Percentiles rank a stretch among this genome's conserved stretches.
phyloP scores from a whole-genome alignment of 2,113 vertebrate species.

The Chroicocephalus ridibundus region DNA sequence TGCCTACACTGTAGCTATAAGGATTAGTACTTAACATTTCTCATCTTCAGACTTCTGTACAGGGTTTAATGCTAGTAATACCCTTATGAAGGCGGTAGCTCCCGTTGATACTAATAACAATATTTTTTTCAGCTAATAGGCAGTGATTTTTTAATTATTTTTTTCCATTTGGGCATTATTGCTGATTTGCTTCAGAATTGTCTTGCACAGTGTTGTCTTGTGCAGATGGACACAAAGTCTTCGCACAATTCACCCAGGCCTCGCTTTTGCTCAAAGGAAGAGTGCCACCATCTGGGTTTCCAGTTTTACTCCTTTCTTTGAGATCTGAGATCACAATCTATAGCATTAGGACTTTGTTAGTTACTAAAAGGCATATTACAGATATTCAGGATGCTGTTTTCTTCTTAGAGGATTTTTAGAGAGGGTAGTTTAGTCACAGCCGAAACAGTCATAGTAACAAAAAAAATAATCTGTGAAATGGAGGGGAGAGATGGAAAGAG shows the following conservation, averaged over 20 bases:
- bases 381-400: neutral
- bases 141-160: neutral
- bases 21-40: neutral
- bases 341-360: neutral
- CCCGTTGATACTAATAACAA: neutral
- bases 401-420: neutral
- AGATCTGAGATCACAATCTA: neutral
- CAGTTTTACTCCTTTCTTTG: neutral
- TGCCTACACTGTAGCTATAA: neutral
- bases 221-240: neutral
- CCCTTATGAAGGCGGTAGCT: neutral
- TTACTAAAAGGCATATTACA: neutral
- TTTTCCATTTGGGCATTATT: neutral
- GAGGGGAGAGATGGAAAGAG: neutral
- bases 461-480: neutral
- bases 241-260: neutral
- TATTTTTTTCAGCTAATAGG: neutral
- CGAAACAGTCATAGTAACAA: slow-evolving; percentile 10
- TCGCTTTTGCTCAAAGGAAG: neutral
- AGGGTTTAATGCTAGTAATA: neutral
- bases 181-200: neutral
- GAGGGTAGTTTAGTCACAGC: neutral
- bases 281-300: neutral
- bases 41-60: neutral
- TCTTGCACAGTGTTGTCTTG: neutral